Evolutionary conservation across 2,888 invertebrate genomes (phyloP).

Genomic region (Chloromyia formosa): DNA sequence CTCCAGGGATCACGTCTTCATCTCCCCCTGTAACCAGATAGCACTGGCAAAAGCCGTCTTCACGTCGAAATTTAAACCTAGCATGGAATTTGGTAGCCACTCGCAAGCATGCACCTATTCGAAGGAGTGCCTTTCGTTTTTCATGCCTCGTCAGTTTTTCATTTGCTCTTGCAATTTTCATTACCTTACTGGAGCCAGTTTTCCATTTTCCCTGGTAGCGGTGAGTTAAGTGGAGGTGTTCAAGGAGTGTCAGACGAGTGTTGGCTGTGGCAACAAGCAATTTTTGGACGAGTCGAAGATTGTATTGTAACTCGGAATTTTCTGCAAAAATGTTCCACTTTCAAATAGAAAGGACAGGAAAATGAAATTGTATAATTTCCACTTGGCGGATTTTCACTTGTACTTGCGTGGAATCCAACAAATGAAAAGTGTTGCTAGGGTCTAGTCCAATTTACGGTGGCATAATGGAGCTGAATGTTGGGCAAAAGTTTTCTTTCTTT

Average conservation of each 20-base stretch:
- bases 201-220: not conserved
- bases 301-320: not conserved
- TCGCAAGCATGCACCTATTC: not conserved
- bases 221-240: not conserved
- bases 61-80: not conserved
- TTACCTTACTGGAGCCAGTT: not conserved
- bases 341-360: not conserved
- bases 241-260: not conserved
- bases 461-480: no score
- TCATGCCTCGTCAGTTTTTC: constrained; percentile 12
- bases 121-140: not conserved
- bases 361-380: constrained; percentile 29
- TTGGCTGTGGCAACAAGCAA: not conserved
- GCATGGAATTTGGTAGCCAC: constrained; percentile 16
- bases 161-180: constrained; percentile 18
- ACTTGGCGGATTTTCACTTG: constrained; percentile 1
- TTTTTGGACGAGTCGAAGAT: not conserved
- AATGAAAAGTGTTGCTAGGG: not conserved
- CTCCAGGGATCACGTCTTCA: not conserved
- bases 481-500: constrained; percentile 7
- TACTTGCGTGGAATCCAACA: not conserved
- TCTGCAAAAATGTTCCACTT: not conserved
- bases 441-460: no score
- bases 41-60: not conserved
- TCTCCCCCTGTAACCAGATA: not conserved